Percentiles rank a stretch among this genome's conserved stretches.
Evolutionary conservation across 2,888 invertebrate genomes (phyloP).

Genomic region (Nomada fucata): DNA sequence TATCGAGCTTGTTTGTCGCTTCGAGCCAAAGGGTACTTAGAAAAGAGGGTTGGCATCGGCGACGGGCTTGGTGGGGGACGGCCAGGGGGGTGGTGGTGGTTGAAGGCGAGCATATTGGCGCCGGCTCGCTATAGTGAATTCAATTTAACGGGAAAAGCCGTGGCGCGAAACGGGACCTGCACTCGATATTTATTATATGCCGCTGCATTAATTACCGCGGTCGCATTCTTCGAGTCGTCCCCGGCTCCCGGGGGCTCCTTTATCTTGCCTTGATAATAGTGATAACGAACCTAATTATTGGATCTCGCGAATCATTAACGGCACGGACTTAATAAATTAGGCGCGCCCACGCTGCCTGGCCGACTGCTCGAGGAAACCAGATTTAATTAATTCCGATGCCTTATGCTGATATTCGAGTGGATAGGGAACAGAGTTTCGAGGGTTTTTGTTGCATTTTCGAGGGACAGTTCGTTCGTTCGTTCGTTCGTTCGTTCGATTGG

Average conservation of each 20-base stretch:
- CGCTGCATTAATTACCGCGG: slow-evolving; percentile 81
- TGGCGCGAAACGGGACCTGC: slow-evolving; percentile 77
- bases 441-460: slow-evolving; percentile 34
- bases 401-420: slow-evolving; percentile 30
- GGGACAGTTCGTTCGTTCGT: slow-evolving; percentile 4
- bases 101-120: slow-evolving; percentile 75
- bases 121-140: slow-evolving; percentile 77
- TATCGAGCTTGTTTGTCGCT: slow-evolving; percentile 70
- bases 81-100: slow-evolving; percentile 5
- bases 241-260: slow-evolving; percentile 63
- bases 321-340: slow-evolving; percentile 72
- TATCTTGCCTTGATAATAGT: slow-evolving; percentile 73
- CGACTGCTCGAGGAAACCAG: slow-evolving; percentile 61
- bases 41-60: slow-evolving; percentile 55
- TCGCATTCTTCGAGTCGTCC: slow-evolving; percentile 71
- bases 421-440: background rate
- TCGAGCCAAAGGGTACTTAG: slow-evolving; percentile 66
- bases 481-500: slow-evolving; percentile 12
- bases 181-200: slow-evolving; percentile 82
- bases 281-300: slow-evolving; percentile 75
- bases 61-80: background rate
- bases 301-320: slow-evolving; percentile 74
- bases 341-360: slow-evolving; percentile 49
- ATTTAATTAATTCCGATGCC: slow-evolving; percentile 71
- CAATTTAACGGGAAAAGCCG: slow-evolving; percentile 78